Evolutionary conservation across 2,888 invertebrate species (phyloP), one percentile per base, ranked within the genome.

Genomic region (Agrotis segetum): DNA sequence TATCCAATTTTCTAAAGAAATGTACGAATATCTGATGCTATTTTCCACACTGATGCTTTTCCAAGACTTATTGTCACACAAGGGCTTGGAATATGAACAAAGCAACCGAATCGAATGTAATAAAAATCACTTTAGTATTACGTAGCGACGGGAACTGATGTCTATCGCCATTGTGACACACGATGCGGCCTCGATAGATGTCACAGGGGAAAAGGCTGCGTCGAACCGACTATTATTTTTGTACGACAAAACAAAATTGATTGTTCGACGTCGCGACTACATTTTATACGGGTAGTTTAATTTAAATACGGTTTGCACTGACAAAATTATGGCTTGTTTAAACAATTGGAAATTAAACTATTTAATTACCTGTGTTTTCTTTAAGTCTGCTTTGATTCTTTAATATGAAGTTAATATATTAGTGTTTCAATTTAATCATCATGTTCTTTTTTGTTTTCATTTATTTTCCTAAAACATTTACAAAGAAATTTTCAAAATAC

Each of bases 41-140:
- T 92, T 91, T 91, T 91, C 90, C 89, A 89, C 88, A 84, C 84
- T 88, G 88, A 87, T 90, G 88, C 87, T 87, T 84, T 84, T 81
- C 83, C 83, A 87, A 90, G 88, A 90, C 87, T 90, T 92, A 92
- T 91, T 90, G 90, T 89, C 89, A 87, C 88, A 88, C 87, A 89
- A 91, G 88, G 90, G 89, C 87, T 87, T 88, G 84, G 88, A 92
- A 92, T 92, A 93, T 92, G 93, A 94, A 94, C 94, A 94, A 94
- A 95, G 94, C 95, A 92, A 94, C 92, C 94, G 94, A 93, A 94
- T 94, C 94, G 93, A 95, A 95, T 92, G 94, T 94, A 94, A 95
- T 96, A 96, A 96, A 94, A 96, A 95, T 95, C 95, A 95, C 95
- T 95, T 95, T 92, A 94, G 92, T 91, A 93, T 94, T 92, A 92